phyloP scores from a whole-genome alignment of 30 jellyfish, hydroid and myxozoan species.

The Catostylus mosaicus region DNA sequence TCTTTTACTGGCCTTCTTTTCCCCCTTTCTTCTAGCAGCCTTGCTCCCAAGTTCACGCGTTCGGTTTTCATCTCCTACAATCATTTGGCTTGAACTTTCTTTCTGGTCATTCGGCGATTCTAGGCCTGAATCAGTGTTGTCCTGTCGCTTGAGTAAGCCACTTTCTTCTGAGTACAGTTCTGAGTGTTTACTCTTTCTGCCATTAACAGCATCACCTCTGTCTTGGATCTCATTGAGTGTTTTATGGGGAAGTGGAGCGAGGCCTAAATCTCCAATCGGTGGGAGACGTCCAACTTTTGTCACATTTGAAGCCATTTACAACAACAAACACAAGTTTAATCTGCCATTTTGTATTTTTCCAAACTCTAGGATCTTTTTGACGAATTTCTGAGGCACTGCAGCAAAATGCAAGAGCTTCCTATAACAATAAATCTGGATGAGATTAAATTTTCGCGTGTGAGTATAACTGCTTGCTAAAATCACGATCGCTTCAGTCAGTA shows the following conservation, averaged over 20 bases:
- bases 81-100: not conserved
- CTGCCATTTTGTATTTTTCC: too few relatives aligned
- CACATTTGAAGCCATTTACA: conserved; percentile 24
- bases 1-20: not conserved
- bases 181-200: not conserved
- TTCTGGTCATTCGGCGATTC: conserved; percentile 13
- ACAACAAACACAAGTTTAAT: too few relatives aligned
- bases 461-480: too few relatives aligned
- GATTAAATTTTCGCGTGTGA: too few relatives aligned
- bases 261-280: conserved; percentile 56
- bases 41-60: not conserved
- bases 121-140: not conserved
- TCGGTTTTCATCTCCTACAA: not conserved
- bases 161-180: not conserved
- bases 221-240: not conserved
- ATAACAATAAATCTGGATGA: too few relatives aligned
- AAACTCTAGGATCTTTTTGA: too few relatives aligned
- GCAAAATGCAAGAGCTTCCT: too few relatives aligned
- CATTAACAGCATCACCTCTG: not conserved
- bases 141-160: not conserved
- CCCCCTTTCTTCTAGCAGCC: conserved; percentile 1
- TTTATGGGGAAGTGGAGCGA: conserved; percentile 2
- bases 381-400: too few relatives aligned
- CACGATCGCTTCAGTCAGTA: too few relatives aligned
- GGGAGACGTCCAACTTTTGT: conserved; percentile 45